phyloP scores from a whole-genome alignment of 1,140 invertebrate species.

The Lanistes nyassanus region DNA sequence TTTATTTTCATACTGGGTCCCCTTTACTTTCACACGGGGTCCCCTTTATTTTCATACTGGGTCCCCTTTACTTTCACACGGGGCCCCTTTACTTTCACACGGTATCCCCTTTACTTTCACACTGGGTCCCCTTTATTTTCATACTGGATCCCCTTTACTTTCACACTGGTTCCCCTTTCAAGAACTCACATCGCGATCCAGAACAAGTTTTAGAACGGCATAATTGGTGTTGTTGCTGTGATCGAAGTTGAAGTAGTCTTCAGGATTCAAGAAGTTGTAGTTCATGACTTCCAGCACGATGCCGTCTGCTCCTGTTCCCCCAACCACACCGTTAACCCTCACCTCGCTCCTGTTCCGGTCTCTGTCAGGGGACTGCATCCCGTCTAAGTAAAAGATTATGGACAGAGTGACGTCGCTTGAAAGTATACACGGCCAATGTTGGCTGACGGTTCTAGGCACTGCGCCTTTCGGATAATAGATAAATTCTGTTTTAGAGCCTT shows the following conservation, averaged over 20 bases:
- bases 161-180: not conserved
- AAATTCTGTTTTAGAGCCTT: too few species aligned
- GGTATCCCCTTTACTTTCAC: too few species aligned
- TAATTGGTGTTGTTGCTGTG: not conserved
- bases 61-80: too few species aligned
- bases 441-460: too few species aligned
- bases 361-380: not conserved
- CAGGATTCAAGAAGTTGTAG: slow-evolving; percentile 19
- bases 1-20: too few species aligned
- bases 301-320: slow-evolving; percentile 12
- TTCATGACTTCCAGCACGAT: slow-evolving; percentile 25
- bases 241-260: slow-evolving; percentile 17
- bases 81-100: too few species aligned
- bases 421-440: not conserved
- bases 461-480: too few species aligned
- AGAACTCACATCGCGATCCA: slow-evolving; percentile 26
- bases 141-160: too few species aligned
- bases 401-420: not conserved
- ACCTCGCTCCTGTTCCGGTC: slow-evolving; percentile 19
- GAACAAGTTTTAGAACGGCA: not conserved
- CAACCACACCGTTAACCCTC: slow-evolving; percentile 14
- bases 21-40: too few species aligned
- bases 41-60: too few species aligned
- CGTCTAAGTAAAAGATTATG: not conserved
- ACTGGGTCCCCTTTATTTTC: too few species aligned